phyloP scores from a whole-genome alignment of 2,113 vertebrate genomes.

The Bos indicus region DNA sequence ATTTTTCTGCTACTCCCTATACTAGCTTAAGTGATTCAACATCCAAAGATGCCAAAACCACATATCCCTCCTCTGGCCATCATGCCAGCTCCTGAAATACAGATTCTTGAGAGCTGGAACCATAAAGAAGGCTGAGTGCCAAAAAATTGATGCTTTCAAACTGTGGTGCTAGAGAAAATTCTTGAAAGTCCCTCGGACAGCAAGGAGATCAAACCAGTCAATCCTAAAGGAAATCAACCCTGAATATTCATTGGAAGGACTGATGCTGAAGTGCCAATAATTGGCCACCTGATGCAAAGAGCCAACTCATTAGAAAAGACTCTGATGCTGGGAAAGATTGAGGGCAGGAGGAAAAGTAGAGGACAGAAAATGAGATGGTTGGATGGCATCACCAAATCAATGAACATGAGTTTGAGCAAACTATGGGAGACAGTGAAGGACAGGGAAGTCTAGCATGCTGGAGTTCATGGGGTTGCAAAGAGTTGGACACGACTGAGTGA shows the following conservation, averaged over 20 bases:
- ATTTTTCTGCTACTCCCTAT: neutral
- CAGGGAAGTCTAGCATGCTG: neutral
- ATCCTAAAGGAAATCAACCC: neutral
- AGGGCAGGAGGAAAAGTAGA: neutral
- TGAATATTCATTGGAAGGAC: neutral
- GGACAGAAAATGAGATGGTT: neutral
- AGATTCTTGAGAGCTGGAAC: neutral
- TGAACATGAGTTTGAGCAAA: neutral
- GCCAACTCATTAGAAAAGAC: neutral
- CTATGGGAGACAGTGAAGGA: neutral
- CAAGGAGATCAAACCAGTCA: neutral
- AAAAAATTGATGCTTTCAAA: neutral
- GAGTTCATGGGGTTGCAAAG: neutral
- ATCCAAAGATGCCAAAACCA: neutral
- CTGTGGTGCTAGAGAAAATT: neutral
- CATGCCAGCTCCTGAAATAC: slow-evolving; percentile 6
- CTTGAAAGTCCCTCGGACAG: neutral
- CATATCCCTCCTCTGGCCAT: neutral
- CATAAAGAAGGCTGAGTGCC: neutral
- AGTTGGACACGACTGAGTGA: neutral
- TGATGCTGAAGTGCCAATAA: neutral
- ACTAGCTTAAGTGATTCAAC: neutral
- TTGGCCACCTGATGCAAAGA: neutral
- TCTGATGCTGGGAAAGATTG: neutral
- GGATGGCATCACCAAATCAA: neutral